Conservation (phyloP, 2,797 vertebrate species). For the Dendrocincla fuliginosa region DNA sequence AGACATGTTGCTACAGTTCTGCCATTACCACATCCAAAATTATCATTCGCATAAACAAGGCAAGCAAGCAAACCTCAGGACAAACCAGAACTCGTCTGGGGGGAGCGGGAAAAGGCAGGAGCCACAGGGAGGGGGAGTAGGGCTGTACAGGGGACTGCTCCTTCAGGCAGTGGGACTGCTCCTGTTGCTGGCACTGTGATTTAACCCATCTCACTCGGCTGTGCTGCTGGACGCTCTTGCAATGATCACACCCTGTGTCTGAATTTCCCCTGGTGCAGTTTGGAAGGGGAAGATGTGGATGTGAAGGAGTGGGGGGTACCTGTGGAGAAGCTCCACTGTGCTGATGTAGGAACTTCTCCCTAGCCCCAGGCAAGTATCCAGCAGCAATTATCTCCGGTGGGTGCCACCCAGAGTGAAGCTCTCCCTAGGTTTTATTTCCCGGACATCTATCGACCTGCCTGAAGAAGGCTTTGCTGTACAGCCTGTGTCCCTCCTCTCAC, state of each 20-base stretch:
- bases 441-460: background rate
- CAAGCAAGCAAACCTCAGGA: conserved; percentile 70
- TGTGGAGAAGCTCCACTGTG: background rate
- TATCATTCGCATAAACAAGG: conserved; percentile 58
- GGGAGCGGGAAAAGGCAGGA: conserved; percentile 22
- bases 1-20: conserved; percentile 75
- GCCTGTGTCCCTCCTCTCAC: background rate
- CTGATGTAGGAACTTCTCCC: conserved; percentile 25
- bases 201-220: background rate
- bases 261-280: accelerated
- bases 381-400: conserved; percentile 28
- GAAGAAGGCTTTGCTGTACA: background rate
- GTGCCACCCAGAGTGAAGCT: conserved; percentile 43
- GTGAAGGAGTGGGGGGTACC: background rate
- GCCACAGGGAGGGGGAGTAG: background rate
- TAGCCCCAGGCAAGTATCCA: background rate
- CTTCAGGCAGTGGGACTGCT: background rate
- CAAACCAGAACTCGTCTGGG: conserved; percentile 60
- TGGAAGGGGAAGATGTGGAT: background rate
- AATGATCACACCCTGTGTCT: accelerated
- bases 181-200: background rate
- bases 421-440: background rate
- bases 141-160: background rate
- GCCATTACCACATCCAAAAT: conserved; percentile 57
- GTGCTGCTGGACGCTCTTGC: background rate